phyloP scores from a whole-genome alignment of 2,113 vertebrate species.

The Machaerirhynchus nigripectus region DNA sequence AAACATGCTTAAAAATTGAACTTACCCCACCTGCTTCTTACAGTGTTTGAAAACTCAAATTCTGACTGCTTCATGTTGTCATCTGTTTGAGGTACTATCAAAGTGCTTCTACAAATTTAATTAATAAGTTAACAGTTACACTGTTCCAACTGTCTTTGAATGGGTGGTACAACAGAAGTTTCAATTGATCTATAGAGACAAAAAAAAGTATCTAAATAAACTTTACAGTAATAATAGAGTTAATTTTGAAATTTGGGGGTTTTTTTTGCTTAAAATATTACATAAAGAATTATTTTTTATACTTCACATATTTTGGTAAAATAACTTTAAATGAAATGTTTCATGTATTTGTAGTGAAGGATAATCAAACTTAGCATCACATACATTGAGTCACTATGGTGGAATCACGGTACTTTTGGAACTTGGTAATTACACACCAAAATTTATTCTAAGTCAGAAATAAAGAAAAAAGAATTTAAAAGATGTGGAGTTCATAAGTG shows the following conservation, averaged over 20 bases:
- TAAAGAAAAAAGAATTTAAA: background rate
- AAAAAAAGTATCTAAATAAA: background rate
- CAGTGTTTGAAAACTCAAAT: background rate
- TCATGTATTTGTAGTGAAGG: background rate
- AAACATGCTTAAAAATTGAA: background rate
- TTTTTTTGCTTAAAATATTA: background rate
- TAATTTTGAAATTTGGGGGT: background rate
- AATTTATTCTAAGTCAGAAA: background rate
- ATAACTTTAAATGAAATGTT: background rate
- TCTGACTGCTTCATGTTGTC: background rate
- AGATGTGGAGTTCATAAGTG: accelerated
- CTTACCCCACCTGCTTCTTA: background rate
- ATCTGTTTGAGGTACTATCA: background rate
- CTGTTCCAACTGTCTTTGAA: background rate
- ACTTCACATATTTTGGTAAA: background rate
- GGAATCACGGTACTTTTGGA: background rate
- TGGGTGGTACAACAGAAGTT: background rate
- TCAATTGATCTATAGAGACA: background rate
- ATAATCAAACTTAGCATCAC: background rate
- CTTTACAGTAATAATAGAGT: background rate
- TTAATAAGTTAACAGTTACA: background rate
- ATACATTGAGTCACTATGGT: background rate
- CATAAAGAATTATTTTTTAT: background rate
- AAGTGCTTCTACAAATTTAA: background rate
- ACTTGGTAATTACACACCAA: background rate